Evolutionary conservation across 2,888 invertebrate species (phyloP), one percentile per base, ranked within the genome.

Genomic region (Plutella xylostella): DNA sequence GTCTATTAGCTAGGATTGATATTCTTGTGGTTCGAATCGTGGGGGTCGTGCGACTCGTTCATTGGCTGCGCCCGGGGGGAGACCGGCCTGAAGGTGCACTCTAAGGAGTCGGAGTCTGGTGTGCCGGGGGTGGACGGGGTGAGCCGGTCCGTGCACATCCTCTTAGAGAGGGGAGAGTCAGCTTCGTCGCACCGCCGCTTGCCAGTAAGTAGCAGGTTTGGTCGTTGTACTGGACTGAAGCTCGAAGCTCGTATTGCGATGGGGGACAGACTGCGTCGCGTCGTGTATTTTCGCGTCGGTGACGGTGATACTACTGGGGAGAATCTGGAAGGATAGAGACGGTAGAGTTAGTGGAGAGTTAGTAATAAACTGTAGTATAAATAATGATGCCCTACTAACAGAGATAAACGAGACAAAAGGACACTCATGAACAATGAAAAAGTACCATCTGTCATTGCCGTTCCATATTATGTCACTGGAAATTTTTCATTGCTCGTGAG

Each of bases 181-280:
- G 86, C 87, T 43, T 90, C 82, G 59, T 88, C 88, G 60, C 85
- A 84, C 58, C 90, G 87, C 51, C 90, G 85, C 68, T 92, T 90
- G 48, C 86, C 85, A 5, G 76, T 68, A 22, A 83, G 68, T 34
- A 78, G 65, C 51, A 77, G 70, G 55, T 72, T 82, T 35, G 86
- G 85, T 40, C 88, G 72, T 51, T 85, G 77, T 17, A 89, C 88
- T 0, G 90, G 89, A 41, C 90, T 90, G 60, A 92, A 78, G 50
- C 88, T 87, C 41, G 92, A 91, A 14, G 93, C 92, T 45, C 94
- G 86, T 75, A 94, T 88, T 11, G 93, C 89, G 56, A 96, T 95
- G 0, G 96, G 96, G 51, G 95, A 96, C 58, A 95, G 88, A 56
- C 96, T 96, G 47, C 94, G 89, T 57, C 93, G 86, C 41, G 91